Base-by-base conservation (phyloP, 2,797 vertebrate genomes). In the Pangasius djambal region DNA sequence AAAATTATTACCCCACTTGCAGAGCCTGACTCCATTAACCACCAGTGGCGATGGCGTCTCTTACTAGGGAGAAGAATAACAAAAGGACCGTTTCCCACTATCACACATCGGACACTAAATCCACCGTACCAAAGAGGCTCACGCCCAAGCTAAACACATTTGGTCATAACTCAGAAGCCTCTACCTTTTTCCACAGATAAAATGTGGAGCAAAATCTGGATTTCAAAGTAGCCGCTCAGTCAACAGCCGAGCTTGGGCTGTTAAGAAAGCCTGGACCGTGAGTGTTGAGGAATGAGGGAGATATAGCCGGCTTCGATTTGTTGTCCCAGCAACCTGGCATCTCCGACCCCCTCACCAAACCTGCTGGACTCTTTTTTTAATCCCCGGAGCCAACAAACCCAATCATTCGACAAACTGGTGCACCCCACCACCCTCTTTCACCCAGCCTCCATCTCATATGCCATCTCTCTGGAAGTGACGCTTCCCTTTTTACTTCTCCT, bases 111-210 rank as follows among this genome's bases (percentile, higher is more conserved):
- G 92, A 94, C 95, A 93, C 96, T 94, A 95, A 97, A 96, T 95
- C 96, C 96, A 96, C 96, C 94, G 95, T 95, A 95, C 94, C 94
- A 94, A 28, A 63, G 52, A 93, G 91, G 94, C 91, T 94, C 94
- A 93, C 93, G 96, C 85, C 97, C 96, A 97, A 97, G 95, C 93
- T 97, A 97, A 98, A 97, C 96, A 97, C 95, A 97, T 97, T 97
- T 96, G 96, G 96, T 97, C 96, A 97, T 97, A 95, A 96, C 95
- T 96, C 93, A 95, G 59, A 96, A 96, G 97, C 97, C 94, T 96
- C 96, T 97, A 97, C 97, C 97, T 97, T 97, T 97, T 90, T 90
- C 86, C 96, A 95, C 96, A 97, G 96, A 96, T 87, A 87, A 81
- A 86, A 74, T 96, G 94, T 96, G 95, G 96, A 96, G 97, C 95